Percentiles rank a stretch among this genome's conserved stretches.
These are phyloP conservation scores for Euwallacea fornicatus DNA, from an alignment of 1,140 invertebrate genomes.

Conservation along the genomic window DNA sequence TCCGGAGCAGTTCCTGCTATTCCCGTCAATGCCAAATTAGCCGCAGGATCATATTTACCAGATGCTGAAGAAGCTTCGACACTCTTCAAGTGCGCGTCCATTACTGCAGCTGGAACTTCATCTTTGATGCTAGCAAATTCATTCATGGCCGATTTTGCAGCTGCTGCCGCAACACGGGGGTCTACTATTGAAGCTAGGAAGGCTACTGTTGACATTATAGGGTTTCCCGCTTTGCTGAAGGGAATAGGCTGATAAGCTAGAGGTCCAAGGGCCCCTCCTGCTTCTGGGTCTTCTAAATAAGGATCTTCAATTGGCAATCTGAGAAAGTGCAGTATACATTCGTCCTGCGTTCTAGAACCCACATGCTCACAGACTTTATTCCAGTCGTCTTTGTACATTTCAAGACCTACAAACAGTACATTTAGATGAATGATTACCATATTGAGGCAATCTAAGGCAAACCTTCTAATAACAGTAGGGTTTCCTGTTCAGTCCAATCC, in stretches of 20 bases:
- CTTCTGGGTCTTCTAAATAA: slow-evolving; percentile 87
- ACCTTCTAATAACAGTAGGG: slow-evolving; percentile 91
- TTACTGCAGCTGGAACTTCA: slow-evolving; percentile 92
- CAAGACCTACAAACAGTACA: slow-evolving; percentile 61
- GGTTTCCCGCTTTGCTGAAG: slow-evolving; percentile 97
- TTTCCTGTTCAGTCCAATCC: slow-evolving; percentile 99
- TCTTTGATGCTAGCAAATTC: slow-evolving; percentile 92
- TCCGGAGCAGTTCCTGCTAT: slow-evolving; percentile 86
- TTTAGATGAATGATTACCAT: neutral
- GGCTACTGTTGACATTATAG: slow-evolving; percentile 99
- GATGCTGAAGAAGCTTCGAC: slow-evolving; percentile 82
- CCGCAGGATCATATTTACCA: slow-evolving; percentile 79
- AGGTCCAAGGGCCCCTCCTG: slow-evolving; percentile 81
- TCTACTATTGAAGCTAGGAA: slow-evolving; percentile 98
- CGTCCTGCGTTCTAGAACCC: slow-evolving; percentile 95
- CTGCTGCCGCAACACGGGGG: slow-evolving; percentile 93
- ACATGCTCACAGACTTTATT: slow-evolving; percentile 98
- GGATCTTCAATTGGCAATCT: slow-evolving; percentile 98
- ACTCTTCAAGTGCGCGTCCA: slow-evolving; percentile 95
- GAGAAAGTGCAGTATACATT: slow-evolving; percentile 98
- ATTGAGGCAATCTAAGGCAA: neutral
- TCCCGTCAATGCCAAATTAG: slow-evolving; percentile 80
- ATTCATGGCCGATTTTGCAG: slow-evolving; percentile 97
- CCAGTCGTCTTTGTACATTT: slow-evolving; percentile 99
- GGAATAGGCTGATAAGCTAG: slow-evolving; percentile 97